phyloP scores from a whole-genome alignment of 2,888 invertebrate genomes.

The Volucella inflata region DNA sequence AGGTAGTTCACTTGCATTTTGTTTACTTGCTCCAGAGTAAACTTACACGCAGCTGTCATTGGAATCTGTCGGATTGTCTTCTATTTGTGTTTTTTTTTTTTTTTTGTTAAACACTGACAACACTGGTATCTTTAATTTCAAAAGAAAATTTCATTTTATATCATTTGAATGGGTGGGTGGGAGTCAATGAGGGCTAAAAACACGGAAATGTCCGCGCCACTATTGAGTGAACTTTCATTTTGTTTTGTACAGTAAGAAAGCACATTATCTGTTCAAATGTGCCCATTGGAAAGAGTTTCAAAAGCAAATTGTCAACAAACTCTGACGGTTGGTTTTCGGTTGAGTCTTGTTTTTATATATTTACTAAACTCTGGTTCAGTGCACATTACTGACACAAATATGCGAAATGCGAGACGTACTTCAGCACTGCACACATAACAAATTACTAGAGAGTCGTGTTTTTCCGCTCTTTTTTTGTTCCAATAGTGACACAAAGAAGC shows the following conservation, averaged over 20 bases:
- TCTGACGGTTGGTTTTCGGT: constrained; percentile 41
- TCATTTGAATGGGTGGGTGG: too few species aligned
- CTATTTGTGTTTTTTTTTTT: too few species aligned
- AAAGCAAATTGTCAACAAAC: constrained; percentile 59
- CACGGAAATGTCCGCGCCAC: constrained; percentile 54
- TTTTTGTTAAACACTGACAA: too few species aligned
- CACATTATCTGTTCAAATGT: constrained; percentile 44
- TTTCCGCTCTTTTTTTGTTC: constrained; percentile 11
- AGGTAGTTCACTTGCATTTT: constrained; percentile 27
- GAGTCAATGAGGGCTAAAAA: not conserved
- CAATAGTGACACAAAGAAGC: constrained; percentile 61
- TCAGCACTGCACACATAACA: constrained; percentile 7
- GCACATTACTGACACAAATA: constrained; percentile 75
- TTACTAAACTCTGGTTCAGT: constrained; percentile 62
- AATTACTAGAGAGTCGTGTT: not conserved
- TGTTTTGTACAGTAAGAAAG: not conserved
- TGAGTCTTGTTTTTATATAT: constrained; percentile 6
- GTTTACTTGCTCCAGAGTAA: constrained; percentile 32
- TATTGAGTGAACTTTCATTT: not conserved
- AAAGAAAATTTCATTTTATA: not conserved
- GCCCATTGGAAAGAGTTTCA: constrained; percentile 2
- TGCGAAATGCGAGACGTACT: constrained; percentile 73
- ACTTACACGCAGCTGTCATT: not conserved
- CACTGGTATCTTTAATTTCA: not conserved
- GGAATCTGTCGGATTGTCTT: too few species aligned